Conservation (phyloP, 1,140 invertebrate genomes). For the Campoletis sonorensis region DNA sequence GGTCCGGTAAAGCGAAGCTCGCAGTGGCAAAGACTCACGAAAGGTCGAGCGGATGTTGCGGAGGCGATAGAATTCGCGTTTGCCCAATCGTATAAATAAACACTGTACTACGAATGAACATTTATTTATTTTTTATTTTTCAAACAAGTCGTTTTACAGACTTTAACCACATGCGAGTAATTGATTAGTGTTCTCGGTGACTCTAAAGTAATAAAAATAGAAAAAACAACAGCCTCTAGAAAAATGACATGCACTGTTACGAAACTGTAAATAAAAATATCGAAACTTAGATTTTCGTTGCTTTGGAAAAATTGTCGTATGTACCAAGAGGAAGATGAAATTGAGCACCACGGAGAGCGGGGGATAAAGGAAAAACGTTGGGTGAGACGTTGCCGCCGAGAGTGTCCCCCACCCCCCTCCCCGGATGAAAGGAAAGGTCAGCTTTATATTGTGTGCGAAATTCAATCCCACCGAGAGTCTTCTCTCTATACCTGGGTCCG, state of each 20-base stretch:
- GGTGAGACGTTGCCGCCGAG: neutral
- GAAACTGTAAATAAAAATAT: too few relatives aligned
- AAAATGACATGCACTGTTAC: too few relatives aligned
- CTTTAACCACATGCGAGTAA: too few relatives aligned
- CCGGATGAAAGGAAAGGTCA: conserved; percentile 51
- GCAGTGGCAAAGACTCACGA: neutral
- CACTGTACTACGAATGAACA: too few relatives aligned
- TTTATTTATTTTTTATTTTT: too few relatives aligned
- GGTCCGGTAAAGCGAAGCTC: too few relatives aligned
- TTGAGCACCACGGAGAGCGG: conserved; percentile 12
- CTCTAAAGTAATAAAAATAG: too few relatives aligned
- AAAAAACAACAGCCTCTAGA: too few relatives aligned
- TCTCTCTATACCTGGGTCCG: conserved; percentile 42
- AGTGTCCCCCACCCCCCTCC: neutral
- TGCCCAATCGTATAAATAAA: conserved; percentile 33
- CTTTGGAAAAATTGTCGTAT: too few relatives aligned
- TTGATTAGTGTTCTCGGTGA: too few relatives aligned
- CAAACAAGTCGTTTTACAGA: too few relatives aligned
- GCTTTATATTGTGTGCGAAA: conserved; percentile 60
- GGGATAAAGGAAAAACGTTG: neutral
- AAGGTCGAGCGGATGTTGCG: conserved; percentile 40
- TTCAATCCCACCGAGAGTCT: conserved; percentile 48
- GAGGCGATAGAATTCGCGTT: conserved; percentile 41
- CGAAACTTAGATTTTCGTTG: too few relatives aligned
- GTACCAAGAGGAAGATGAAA: neutral